A percentile compares a stretch with the other conserved stretches of the same genome.
Evolutionary conservation across 1,140 invertebrate species (phyloP).

Genomic region (Apis florea): DNA sequence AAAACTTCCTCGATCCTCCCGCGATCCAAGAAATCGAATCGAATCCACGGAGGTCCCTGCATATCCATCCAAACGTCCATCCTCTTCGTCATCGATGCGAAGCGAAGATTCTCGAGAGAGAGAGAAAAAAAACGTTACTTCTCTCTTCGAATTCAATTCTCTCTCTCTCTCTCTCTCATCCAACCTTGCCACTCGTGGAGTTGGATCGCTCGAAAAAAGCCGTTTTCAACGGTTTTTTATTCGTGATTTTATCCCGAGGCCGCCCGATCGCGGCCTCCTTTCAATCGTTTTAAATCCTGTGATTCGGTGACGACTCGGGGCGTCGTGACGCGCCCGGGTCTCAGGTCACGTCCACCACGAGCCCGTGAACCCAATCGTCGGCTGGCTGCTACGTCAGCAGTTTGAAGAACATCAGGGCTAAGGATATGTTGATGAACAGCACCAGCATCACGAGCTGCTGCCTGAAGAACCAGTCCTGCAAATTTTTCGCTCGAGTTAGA

Average conservation of each 20-base stretch:
- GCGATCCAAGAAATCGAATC: neutral
- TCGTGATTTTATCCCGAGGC: conserved; percentile 16
- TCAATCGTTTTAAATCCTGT: conserved; percentile 24
- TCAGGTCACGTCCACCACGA: conserved; percentile 75
- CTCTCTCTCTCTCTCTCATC: neutral
- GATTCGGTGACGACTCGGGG: conserved; percentile 54
- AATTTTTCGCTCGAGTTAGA: conserved; percentile 62
- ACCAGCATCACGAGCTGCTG: conserved; percentile 97
- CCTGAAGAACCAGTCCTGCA: conserved; percentile 98
- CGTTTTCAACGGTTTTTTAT: conserved; percentile 62
- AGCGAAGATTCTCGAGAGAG: too few relatives aligned
- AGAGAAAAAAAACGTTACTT: too few relatives aligned
- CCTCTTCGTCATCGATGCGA: neutral
- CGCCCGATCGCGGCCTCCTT: conserved; percentile 12
- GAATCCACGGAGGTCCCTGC: neutral
- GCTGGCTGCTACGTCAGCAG: conserved; percentile 90
- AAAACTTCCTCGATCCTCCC: neutral
- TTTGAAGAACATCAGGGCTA: conserved; percentile 98
- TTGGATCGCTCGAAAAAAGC: conserved; percentile 66
- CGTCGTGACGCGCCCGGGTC: conserved; percentile 49
- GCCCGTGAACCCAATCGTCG: conserved; percentile 70
- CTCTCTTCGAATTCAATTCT: too few relatives aligned
- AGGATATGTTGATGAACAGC: conserved; percentile 96
- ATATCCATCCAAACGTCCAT: neutral
- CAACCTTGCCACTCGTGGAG: conserved; percentile 33